These are phyloP conservation scores for Dromiciops gliroides DNA, from an alignment of 2,113 vertebrate species.

Conservation along the genomic window DNA sequence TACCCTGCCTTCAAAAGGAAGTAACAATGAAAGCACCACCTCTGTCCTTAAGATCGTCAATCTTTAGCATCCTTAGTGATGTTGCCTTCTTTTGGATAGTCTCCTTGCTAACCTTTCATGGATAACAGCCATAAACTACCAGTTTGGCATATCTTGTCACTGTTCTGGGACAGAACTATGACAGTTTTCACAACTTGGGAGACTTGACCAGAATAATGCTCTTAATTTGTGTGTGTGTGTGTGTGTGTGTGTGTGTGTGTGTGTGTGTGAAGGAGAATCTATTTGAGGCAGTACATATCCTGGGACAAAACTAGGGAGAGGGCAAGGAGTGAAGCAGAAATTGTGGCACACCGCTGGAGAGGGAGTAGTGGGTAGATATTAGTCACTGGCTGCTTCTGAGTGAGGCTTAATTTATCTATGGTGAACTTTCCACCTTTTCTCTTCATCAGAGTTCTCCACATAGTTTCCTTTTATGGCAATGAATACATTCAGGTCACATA, in stretches of 20 bases:
- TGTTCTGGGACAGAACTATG: too few species aligned
- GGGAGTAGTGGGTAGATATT: not conserved
- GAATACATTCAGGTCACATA: not conserved
- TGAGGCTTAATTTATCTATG: not conserved
- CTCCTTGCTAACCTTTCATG: too few species aligned
- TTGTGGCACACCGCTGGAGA: not conserved
- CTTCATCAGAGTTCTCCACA: not conserved
- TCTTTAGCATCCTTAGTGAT: too few species aligned
- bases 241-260: too few species aligned
- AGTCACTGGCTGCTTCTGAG: not conserved
- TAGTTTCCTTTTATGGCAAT: not conserved
- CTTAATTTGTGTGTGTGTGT: not conserved
- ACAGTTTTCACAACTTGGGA: not conserved
- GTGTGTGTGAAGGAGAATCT: not conserved
- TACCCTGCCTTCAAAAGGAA: not conserved
- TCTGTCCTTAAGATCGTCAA: too few species aligned
- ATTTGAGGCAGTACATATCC: not conserved
- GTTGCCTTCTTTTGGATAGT: too few species aligned
- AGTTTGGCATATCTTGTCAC: too few species aligned
- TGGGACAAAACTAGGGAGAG: not conserved
- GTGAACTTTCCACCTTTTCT: not conserved
- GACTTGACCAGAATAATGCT: not conserved
- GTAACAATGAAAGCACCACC: not conserved
- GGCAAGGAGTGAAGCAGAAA: not conserved
- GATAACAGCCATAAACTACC: too few species aligned